Evolutionary conservation across 2,797 vertebrate species (phyloP), one percentile per base, ranked within the genome.

Genomic region (Carduelis carduelis): DNA sequence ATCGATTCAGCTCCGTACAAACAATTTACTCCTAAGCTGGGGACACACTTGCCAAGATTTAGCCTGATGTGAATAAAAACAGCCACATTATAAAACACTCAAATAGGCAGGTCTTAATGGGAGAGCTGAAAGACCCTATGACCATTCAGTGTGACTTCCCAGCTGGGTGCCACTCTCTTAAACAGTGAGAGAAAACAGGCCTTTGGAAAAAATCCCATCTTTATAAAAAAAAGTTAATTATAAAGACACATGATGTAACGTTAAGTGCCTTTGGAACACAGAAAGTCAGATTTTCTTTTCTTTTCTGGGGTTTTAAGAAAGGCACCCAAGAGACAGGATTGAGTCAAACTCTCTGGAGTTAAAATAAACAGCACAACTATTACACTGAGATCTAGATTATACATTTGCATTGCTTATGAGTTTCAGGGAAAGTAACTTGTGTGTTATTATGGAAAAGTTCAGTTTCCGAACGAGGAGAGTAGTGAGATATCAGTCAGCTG

Each of bases 381-480:
- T 96, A 93, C 89, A 77, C 49, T 47, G 83, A 96, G 77, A 78
- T 23, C 27, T 91, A 93, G 95, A 96, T 97, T 97, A 94, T 95
- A 89, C 26, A 75, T 79, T 96, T 87, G 50, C 63, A 83, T 82
- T 94, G 82, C 61, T 92, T 95, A 50, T 83, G 90, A 95, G 81
- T 97, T 97, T 93, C 85, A 96, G 89, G 91, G 68, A 96, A 96
- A 97, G 90, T 91, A 94, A 97, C n/a, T 94, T 95, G 77, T 94
- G 81, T 85, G 89, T 85, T 95, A 77, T 64, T 93, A 92, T 83
- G 94, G 90, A 97, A 95, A 92, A 80, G 50, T 95, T 97, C 87
- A 89, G 75, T 61, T 97, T 91, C 95, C 0, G 2, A 47, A 94
- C 30, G 37, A 91, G 41, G 32, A 53, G 37, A 90, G 34, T 44